Percentiles rank a stretch among this genome's conserved stretches.
Conservation (phyloP, 2,113 vertebrate species). For the Cryptoleucopteryx plumbea region DNA sequence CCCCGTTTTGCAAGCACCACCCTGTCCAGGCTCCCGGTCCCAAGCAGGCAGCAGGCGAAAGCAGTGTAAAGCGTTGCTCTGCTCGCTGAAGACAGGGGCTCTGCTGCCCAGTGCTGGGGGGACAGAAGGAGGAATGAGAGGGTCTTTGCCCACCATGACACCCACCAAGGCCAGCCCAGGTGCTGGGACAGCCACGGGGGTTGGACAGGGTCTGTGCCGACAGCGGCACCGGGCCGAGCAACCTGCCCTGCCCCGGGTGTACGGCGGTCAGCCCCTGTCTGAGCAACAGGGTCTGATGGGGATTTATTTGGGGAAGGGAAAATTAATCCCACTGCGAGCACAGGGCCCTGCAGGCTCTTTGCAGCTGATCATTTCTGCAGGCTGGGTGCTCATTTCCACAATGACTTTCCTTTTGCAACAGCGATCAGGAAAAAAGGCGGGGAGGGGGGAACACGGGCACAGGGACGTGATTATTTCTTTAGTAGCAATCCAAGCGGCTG, state of each 20-base stretch:
- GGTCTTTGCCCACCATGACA: background rate
- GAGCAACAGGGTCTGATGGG: background rate
- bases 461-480: slow-evolving; percentile 54
- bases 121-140: background rate
- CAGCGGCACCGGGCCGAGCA: background rate
- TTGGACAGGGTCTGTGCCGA: background rate
- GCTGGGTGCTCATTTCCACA: background rate
- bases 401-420: slow-evolving; percentile 57
- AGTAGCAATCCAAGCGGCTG: slow-evolving; percentile 49
- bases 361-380: background rate
- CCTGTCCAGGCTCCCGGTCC: background rate
- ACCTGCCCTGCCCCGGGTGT: rapidly evolving
- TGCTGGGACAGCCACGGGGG: background rate
- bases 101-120: background rate
- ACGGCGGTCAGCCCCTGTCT: background rate
- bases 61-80: background rate
- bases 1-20: rapidly evolving
- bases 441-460: background rate
- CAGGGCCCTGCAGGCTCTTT: background rate
- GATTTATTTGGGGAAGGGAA: background rate
- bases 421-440: background rate
- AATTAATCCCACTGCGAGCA: background rate
- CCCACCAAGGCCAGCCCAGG: background rate
- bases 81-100: rapidly evolving
- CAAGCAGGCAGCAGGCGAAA: background rate